These are phyloP conservation scores for Bathybates hornii DNA, from an alignment of 2,113 vertebrate species.

Conservation along the genomic window DNA sequence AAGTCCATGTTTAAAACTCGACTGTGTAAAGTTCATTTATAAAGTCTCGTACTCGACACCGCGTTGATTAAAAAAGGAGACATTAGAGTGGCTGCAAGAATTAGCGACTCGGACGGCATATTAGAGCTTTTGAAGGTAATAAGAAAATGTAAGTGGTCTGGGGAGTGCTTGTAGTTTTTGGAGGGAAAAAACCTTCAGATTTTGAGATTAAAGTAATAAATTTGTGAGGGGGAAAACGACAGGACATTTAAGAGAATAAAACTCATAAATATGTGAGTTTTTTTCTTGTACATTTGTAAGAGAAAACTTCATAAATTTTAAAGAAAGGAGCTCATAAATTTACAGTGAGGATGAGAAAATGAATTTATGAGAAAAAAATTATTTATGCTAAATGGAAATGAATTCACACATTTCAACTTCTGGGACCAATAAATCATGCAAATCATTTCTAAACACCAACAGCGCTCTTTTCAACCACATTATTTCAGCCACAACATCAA, in stretches of 20 bases:
- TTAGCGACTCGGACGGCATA: neutral
- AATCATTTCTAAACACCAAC: neutral
- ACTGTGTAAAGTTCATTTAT: neutral
- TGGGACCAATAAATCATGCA: neutral
- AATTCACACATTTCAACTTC: neutral
- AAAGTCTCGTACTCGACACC: neutral
- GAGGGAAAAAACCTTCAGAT: neutral
- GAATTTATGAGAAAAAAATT: fast-evolving
- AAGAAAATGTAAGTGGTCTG: neutral
- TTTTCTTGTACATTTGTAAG: neutral
- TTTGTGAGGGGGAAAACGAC: fast-evolving
- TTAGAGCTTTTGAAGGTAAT: neutral
- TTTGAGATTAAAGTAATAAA: neutral
- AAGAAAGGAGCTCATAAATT: too few relatives aligned
- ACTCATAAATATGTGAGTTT: neutral
- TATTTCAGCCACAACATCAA: neutral
- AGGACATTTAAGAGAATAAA: neutral
- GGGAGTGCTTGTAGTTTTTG: neutral
- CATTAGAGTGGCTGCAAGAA: neutral
- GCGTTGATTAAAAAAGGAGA: neutral
- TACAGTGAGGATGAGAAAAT: neutral
- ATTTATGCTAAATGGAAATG: neutral
- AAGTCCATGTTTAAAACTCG: neutral
- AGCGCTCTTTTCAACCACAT: fast-evolving
- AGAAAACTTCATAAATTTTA: neutral